Base-by-base conservation (phyloP, 1,140 invertebrate species). In the Stegodyphus dumicola region DNA sequence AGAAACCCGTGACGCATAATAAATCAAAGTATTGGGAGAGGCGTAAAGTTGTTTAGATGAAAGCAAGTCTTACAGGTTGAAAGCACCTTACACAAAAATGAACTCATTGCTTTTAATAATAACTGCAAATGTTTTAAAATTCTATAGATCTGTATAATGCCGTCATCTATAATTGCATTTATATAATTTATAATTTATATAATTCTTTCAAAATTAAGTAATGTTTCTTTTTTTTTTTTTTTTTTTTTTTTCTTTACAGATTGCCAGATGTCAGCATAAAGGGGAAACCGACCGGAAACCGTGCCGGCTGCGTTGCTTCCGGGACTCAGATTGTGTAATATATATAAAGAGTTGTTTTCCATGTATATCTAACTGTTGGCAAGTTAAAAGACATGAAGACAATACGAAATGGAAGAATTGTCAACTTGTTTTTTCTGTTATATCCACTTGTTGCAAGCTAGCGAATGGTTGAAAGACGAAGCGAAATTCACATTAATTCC, bases 201-300 rank as follows among this genome's bases (percentile, higher is more conserved):
- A 60, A 60, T 60, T 60, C 0, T 15, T 60, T 60, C 9, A 10
- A 15, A 60, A 15, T 10, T 60, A 60, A 9, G 9, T 60, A 67
- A 67, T 3, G 70, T 6, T 52, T 10, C 9, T 71, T 71, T 81
- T 75, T 13, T 18, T 76, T n/a, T 71, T 71, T 81, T 75, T 13
- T 18, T 76, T n/a, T n/a, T n/a, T n/a, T n/a, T n/a, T n/a, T n/a
- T 51, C 18, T 48, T 77, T 33, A 15, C 65, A 85, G 81, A 85
- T 77, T 85, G 81, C 65, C 81, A 85, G 56, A 76, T 85, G 73
- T 75, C 81, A 56, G 81, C 81, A 56, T 85, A 85, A 70, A 79
- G 13, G 7, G 33, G 33, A 15, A 7, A 69, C 7, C 51, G 13
- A 7, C 51, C 17, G 69, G 79, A 64, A 51, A 65, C 56, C 54